Conservation (phyloP, 2,797 vertebrate species). For the Squalus acanthias region DNA sequence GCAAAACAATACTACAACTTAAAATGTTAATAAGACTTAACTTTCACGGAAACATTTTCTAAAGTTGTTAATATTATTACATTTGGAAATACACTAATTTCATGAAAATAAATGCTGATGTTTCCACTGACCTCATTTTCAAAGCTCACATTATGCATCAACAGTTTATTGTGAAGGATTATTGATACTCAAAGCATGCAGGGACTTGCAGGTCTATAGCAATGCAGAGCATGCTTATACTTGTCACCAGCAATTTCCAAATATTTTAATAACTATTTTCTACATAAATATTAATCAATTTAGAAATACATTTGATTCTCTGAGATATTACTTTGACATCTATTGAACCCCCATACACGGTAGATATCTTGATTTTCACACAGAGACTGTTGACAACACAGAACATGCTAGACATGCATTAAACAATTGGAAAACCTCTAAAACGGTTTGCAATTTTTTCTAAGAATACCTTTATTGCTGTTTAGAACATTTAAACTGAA, state of each 20-base stretch:
- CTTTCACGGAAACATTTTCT: not conserved
- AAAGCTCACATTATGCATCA: not conserved
- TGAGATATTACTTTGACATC: not conserved
- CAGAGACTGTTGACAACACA: not conserved
- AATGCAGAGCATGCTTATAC: constrained; percentile 15
- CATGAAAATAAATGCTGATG: constrained; percentile 25
- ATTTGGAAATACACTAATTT: not conserved
- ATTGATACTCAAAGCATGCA: constrained; percentile 21
- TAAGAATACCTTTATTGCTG: not conserved
- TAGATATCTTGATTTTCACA: not conserved
- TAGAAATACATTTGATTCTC: not conserved
- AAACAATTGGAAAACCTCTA: not conserved
- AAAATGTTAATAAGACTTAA: not conserved
- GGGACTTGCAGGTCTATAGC: not conserved
- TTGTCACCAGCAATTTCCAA: not conserved
- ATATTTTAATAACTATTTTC: not conserved
- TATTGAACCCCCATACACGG: not conserved
- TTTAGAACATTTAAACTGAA: not conserved
- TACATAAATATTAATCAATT: not conserved
- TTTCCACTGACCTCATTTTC: not conserved
- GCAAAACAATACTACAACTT: not conserved
- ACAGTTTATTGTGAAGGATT: constrained; percentile 23
- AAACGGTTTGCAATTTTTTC: not conserved
- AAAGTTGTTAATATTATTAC: not conserved
- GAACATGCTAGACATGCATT: not conserved